phyloP scores from a whole-genome alignment of 2,888 invertebrate species.

The Tillus elongatus region DNA sequence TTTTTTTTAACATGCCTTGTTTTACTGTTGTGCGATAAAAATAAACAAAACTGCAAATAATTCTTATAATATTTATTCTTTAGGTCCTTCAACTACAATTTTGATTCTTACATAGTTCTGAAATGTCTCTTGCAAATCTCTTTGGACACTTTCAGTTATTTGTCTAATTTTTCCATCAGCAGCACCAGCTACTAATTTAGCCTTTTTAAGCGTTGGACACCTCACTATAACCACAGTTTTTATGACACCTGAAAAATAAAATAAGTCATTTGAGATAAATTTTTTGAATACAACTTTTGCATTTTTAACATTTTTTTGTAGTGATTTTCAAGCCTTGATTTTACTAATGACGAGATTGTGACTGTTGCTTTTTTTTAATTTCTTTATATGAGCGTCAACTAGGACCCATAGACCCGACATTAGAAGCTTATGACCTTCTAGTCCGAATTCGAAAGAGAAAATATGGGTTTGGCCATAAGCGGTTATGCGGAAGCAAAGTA shows the following conservation, averaged over 20 bases:
- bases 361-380: no score
- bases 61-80: no score
- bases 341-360: no score
- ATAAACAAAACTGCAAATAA: no score
- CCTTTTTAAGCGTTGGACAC: slow-evolving; percentile 54
- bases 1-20: no score
- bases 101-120: slow-evolving; percentile 33
- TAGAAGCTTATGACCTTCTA: no score
- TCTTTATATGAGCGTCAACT: no score
- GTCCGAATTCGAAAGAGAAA: no score
- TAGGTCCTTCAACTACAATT: slow-evolving; percentile 30
- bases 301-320: neutral
- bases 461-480: no score
- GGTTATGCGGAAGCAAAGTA: no score
- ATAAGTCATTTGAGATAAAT: neutral
- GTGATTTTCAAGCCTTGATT: neutral
- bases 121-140: slow-evolving; percentile 37
- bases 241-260: slow-evolving; percentile 42
- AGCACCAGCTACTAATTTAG: slow-evolving; percentile 58
- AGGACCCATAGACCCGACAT: no score
- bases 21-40: no score
- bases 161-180: slow-evolving; percentile 60
- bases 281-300: neutral
- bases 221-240: slow-evolving; percentile 51
- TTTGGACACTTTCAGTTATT: slow-evolving; percentile 49